Evolutionary conservation across 2,888 invertebrate species (phyloP).

Genomic region (Drosophila vallismaia): DNA sequence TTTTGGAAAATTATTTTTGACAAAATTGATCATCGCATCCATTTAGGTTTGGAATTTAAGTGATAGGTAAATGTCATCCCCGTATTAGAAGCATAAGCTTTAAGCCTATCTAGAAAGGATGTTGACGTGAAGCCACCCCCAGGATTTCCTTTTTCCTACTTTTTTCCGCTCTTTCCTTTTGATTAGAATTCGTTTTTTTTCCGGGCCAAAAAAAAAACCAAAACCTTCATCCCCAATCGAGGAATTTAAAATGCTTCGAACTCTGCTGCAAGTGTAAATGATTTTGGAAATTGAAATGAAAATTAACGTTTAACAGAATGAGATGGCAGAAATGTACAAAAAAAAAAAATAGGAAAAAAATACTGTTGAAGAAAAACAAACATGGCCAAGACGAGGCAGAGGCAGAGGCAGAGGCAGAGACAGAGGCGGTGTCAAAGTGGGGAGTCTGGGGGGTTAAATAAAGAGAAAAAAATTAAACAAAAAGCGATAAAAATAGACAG

Average conservation of each 20-base stretch:
- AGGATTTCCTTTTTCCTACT: neutral
- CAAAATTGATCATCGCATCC: neutral
- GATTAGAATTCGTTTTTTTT: conserved; percentile 14
- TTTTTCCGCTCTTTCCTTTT: neutral
- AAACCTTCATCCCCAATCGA: conserved; percentile 19
- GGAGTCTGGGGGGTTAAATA: conserved; percentile 4
- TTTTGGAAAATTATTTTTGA: neutral
- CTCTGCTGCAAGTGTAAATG: conserved; percentile 28
- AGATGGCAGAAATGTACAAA: conserved; percentile 1
- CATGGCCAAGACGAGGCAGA: neutral
- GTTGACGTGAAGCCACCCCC: conserved; percentile 24
- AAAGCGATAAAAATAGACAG: conserved; percentile 65
- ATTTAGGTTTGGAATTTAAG: neutral
- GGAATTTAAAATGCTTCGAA: conserved; percentile 8
- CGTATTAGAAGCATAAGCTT: conserved; percentile 1
- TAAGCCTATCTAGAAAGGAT: conserved; percentile 1
- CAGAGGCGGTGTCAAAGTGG: neutral
- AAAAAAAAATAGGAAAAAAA: conserved; percentile 1
- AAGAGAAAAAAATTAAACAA: conserved; percentile 33
- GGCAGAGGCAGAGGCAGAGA: neutral
- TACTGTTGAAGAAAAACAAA: conserved; percentile 2
- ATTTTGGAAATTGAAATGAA: conserved; percentile 38
- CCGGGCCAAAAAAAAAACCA: neutral
- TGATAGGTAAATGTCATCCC: conserved; percentile 21
- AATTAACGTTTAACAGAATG: conserved; percentile 32